Base-by-base conservation (phyloP, 2,797 vertebrate species). In the Tadarida brasiliensis region DNA sequence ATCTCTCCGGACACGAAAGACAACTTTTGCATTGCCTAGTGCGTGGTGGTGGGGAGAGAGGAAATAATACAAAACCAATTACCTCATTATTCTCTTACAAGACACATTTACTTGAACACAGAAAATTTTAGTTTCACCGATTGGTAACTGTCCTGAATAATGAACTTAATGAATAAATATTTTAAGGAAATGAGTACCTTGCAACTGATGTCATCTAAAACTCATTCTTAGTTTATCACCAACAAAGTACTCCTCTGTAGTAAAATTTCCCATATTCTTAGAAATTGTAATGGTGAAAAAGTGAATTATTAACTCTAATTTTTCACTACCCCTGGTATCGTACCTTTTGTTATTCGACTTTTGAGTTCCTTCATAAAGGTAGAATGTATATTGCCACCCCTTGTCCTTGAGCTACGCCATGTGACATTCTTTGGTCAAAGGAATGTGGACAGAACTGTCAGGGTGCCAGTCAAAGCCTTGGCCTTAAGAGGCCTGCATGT, bases 121-220 rank as follows among this genome's bases (percentile, higher is more conserved):
- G 65, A 10, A 93, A 94, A 73, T 51, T 89, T 91, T 59, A 67
- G 20, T 73, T 93, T 91, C 78, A 84, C 71, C 67, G n/a, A 57
- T 33, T 77, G 51, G 51, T 87, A 81, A 87, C 26, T 28, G 59
- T 84, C 80, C 39, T 57, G 24, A 95, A 77, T 49, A 76, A 28
- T 87, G 90, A 88, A 74, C n/a, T 56, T 57, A 78, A 56, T 95
- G 83, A 94, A 44, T 87, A 91, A 95, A 33, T 73, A 47, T 92
- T 94, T 87, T 68, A 63, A 67, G 61, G 33, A 95, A 95, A 73
- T 82, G 49, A 93, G 61, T 91, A n/a, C 26, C 11, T 94, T 74
- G 63, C 44, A 91, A 78, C 17, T 67, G 35, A 47, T 51, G 63
- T 88, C 63, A 83, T 73, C 30, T n/a, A 51, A 91, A 91, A 73